Percentiles rank a stretch among this genome's conserved stretches.
Conservation (phyloP, 2,113 vertebrate genomes). For the Hypocryptadius cinnamomeus region DNA sequence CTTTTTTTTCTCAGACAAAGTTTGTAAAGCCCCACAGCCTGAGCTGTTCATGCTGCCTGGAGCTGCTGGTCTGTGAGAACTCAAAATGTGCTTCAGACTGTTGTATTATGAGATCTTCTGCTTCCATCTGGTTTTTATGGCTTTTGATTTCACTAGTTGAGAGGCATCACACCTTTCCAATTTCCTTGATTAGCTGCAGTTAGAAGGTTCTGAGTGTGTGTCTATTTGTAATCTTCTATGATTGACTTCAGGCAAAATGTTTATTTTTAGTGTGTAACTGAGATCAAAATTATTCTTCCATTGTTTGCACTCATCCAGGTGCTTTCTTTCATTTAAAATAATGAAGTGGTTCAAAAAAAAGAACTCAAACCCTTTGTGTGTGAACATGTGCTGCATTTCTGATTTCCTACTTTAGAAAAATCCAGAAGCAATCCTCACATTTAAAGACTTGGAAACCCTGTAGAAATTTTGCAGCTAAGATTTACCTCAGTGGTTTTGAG, state of each 20-base stretch:
- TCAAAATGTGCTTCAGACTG: not conserved
- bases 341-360: not conserved
- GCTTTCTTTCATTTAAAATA: not conserved
- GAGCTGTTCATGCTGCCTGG: not conserved
- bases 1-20: not conserved
- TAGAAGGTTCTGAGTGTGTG: not conserved
- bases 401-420: not conserved
- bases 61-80: not conserved
- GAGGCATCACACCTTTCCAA: not conserved
- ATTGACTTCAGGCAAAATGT: constrained; percentile 8
- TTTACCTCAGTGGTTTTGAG: not conserved
- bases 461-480: not conserved
- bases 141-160: not conserved
- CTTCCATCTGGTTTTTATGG: not conserved
- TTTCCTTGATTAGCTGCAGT: constrained; percentile 37
- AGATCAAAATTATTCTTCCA: not conserved
- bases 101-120: not conserved
- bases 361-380: not conserved
- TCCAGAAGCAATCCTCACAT: not conserved
- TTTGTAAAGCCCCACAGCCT: not conserved
- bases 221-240: not conserved
- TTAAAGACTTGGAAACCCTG: not conserved
- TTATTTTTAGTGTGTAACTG: constrained; percentile 8
- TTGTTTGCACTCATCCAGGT: not conserved
- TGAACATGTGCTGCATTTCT: not conserved